Evolutionary conservation across 2,797 vertebrate species (phyloP), one percentile per base, ranked within the genome.

Genomic region (Megaceryle alcyon): DNA sequence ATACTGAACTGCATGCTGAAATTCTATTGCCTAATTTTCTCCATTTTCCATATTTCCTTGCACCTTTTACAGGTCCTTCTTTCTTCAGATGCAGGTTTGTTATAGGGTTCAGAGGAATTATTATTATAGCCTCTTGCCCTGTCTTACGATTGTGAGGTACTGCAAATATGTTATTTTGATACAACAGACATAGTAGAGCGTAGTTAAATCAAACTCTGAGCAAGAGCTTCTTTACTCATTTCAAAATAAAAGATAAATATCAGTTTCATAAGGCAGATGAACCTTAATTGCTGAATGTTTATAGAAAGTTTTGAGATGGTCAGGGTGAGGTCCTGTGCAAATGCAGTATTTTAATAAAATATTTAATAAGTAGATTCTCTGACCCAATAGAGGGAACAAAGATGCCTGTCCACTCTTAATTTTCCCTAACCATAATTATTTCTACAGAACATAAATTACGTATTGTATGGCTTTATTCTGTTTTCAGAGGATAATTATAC

Each of bases 401-500:
- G 85, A 53, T 59, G 43, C 43, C 46, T 61, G 82, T 83, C 89
- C 82, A 49, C 29, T 94, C 84, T 78, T 96, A 75, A 89, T 96
- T 96, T 80, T 95, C 79, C 65, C 25, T 91, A 48, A 76, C 59
- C 25, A 2, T 94, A 93, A 96, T 96, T 94, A 94, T 65, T 96
- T 90, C 73, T 90, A 26, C 35, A 81, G 69, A 94, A 75, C 33
- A 65, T 86, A 92, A 96, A 95, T 96, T 96, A 93, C n/a, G 63
- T 82, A 71, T 68, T 87, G 39, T 92, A 57, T 14, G 66, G 61
- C 89, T 92, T 96, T 86, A 84, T 92, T 92, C 54, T 95, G 44
- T 92, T 96, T 94, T 94, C 84, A 83, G 82, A 83, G 66, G 76
- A 54, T 91, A 95, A 94, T 97, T 95, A 78, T 12, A 75, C 72